Percentiles rank a stretch among this genome's conserved stretches.
These are phyloP conservation scores for Habrosyne pyritoides DNA, from an alignment of 2,888 invertebrate genomes.

Conservation along the genomic window DNA sequence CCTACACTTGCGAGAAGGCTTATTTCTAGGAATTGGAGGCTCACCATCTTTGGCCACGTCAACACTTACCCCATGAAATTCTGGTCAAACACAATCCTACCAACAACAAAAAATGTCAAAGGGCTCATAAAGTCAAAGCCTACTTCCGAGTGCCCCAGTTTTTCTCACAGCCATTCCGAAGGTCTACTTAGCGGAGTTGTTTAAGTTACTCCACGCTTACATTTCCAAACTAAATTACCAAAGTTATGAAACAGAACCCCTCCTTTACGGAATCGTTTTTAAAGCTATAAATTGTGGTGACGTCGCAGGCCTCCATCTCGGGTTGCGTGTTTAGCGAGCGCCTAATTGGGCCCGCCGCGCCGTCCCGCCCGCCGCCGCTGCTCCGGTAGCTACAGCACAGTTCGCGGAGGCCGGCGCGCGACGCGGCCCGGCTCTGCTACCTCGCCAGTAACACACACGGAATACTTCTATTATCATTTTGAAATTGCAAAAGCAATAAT, in stretches of 20 bases:
- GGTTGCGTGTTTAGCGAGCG: conserved; percentile 14
- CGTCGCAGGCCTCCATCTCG: conserved; percentile 8
- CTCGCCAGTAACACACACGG: not conserved
- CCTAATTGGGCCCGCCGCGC: conserved; percentile 35
- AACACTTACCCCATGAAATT: too few species aligned
- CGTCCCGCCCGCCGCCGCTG: not conserved
- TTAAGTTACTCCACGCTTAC: not conserved
- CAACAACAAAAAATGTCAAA: not conserved
- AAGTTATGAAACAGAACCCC: conserved; percentile 6
- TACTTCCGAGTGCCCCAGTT: not conserved
- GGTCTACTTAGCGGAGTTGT: not conserved
- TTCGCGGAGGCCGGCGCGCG: conserved; percentile 5
- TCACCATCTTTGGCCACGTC: too few species aligned
- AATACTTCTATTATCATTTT: not conserved
- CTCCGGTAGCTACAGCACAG: conserved; percentile 1
- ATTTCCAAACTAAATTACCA: conserved; percentile 1
- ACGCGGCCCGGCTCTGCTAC: conserved; percentile 12
- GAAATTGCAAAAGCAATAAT: not conserved
- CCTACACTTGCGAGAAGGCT: too few species aligned
- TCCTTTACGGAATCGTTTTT: conserved; percentile 5
- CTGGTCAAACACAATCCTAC: too few species aligned
- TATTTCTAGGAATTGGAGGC: too few species aligned
- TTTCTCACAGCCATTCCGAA: conserved; percentile 1
- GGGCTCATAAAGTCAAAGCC: not conserved
- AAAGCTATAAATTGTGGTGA: conserved; percentile 9